phyloP scores from a whole-genome alignment of 92 coral and sea anemone genomes.

The Montipora capitata region DNA sequence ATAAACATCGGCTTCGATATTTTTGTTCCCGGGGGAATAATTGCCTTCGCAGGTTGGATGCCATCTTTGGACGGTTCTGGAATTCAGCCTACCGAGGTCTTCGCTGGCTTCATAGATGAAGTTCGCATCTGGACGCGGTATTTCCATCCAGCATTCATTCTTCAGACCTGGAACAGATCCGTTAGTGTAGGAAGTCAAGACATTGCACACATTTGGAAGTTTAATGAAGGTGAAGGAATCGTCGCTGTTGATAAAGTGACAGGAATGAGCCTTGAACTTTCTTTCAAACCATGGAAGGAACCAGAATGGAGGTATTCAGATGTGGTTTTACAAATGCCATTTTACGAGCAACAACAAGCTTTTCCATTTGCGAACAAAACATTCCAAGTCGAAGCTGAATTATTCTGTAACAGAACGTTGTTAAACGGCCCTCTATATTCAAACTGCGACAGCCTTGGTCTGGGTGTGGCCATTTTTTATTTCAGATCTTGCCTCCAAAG shows the following conservation, averaged over 20 bases:
- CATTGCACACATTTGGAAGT: slow-evolving; percentile 91
- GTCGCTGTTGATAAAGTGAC: slow-evolving; percentile 79
- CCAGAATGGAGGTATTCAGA: slow-evolving; percentile 92
- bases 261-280: slow-evolving; percentile 79
- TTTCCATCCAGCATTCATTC: slow-evolving; percentile 96
- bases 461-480: slow-evolving; percentile 84
- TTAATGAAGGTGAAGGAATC: slow-evolving; percentile 96
- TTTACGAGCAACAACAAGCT: slow-evolving; percentile 70
- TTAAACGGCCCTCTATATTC: slow-evolving; percentile 80
- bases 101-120: slow-evolving; percentile 91
- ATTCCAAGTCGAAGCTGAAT: slow-evolving; percentile 74
- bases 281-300: slow-evolving; percentile 88
- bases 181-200: slow-evolving; percentile 82
- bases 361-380: slow-evolving; percentile 77
- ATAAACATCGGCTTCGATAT: slow-evolving; percentile 72
- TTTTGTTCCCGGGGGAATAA: slow-evolving; percentile 88
- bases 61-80: slow-evolving; percentile 93
- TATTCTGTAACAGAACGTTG: slow-evolving; percentile 78
- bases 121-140: slow-evolving; percentile 94
- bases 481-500: slow-evolving; percentile 87
- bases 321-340: slow-evolving; percentile 79
- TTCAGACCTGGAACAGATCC: slow-evolving; percentile 88
- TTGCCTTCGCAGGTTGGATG: slow-evolving; percentile 95
- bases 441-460: slow-evolving; percentile 82
- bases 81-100: slow-evolving; percentile 80